Evolutionary conservation across 1,140 invertebrate species (phyloP).

Genomic region (Drosophila lacteicornis): DNA sequence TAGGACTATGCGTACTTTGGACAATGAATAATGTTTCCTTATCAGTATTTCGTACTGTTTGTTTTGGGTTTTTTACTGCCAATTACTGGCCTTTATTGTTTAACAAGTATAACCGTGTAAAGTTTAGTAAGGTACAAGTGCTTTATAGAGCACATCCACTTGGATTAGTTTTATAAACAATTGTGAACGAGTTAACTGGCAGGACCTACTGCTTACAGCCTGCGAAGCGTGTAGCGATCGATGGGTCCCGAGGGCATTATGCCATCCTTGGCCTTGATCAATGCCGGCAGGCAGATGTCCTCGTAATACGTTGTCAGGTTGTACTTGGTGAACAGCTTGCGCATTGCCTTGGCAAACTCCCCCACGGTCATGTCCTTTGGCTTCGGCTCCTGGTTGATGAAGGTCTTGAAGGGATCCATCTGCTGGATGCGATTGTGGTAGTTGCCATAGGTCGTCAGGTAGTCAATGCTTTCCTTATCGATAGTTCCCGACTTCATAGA

Average conservation of each 20-base stretch:
- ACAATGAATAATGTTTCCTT: no score
- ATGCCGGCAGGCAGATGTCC: conserved; percentile 59
- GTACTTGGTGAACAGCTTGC: conserved; percentile 71
- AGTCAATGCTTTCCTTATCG: conserved; percentile 13
- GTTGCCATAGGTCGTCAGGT: conserved; percentile 68
- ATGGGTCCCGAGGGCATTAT: conserved; percentile 66
- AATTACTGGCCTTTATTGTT: background rate
- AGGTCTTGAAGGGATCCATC: conserved; percentile 15
- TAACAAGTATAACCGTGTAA: background rate
- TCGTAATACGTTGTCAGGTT: conserved; percentile 62
- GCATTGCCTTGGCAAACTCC: conserved; percentile 50
- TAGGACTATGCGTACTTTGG: no score
- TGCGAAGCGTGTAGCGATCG: conserved; percentile 65
- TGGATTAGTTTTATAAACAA: background rate
- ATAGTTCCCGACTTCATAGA: background rate
- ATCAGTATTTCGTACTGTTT: no score
- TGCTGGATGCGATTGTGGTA: conserved; percentile 64
- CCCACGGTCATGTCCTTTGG: conserved; percentile 28
- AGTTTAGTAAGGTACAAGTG: background rate
- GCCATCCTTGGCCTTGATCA: conserved; percentile 60
- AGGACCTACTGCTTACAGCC: conserved; percentile 11
- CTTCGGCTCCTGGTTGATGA: conserved; percentile 8
- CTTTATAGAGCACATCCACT: background rate
- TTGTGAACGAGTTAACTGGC: background rate
- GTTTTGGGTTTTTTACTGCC: background rate